Percentiles rank a stretch among this genome's conserved stretches.
Conservation (phyloP, 2,113 vertebrate genomes). For the Ibidorhyncha struthersii region DNA sequence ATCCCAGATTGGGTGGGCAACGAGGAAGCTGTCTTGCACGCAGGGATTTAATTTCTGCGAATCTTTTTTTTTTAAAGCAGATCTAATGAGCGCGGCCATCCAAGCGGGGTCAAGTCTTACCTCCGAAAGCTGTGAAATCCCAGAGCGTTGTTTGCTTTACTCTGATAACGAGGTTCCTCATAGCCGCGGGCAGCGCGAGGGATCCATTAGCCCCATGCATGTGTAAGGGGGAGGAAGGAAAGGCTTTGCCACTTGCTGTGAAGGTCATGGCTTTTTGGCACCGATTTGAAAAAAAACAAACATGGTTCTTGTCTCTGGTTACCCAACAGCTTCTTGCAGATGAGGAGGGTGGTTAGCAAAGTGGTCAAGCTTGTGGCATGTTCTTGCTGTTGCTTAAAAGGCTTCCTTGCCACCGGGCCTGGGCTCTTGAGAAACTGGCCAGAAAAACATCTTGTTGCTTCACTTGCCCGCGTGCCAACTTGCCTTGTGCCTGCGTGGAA, state of each 20-base stretch:
- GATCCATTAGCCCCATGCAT: accelerated
- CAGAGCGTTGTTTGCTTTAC: background rate
- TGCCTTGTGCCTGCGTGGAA: background rate
- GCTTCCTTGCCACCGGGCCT: background rate
- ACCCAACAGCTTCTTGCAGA: constrained; percentile 16
- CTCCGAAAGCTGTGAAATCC: background rate
- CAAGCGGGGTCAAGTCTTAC: background rate
- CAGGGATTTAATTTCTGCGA: background rate
- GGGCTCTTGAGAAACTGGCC: background rate
- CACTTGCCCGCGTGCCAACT: background rate
- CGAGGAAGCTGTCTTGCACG: background rate
- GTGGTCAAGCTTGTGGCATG: background rate
- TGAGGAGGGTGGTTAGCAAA: background rate
- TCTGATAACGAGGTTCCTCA: accelerated
- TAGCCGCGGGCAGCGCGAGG: accelerated
- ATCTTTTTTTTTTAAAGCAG: background rate
- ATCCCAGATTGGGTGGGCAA: background rate
- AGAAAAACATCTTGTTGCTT: constrained; percentile 35
- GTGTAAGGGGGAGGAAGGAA: background rate
- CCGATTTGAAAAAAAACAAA: background rate
- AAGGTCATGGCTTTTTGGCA: background rate
- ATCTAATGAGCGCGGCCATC: background rate
- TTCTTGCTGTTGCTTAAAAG: background rate
- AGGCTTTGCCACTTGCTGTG: background rate
- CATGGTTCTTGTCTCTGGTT: background rate